A percentile compares a stretch with the other conserved stretches of the same genome.
Evolutionary conservation across 30 jellyfish, hydroid and myxozoan species (phyloP).

Genomic region (Aurelia aurita complex sp. Pacific): DNA sequence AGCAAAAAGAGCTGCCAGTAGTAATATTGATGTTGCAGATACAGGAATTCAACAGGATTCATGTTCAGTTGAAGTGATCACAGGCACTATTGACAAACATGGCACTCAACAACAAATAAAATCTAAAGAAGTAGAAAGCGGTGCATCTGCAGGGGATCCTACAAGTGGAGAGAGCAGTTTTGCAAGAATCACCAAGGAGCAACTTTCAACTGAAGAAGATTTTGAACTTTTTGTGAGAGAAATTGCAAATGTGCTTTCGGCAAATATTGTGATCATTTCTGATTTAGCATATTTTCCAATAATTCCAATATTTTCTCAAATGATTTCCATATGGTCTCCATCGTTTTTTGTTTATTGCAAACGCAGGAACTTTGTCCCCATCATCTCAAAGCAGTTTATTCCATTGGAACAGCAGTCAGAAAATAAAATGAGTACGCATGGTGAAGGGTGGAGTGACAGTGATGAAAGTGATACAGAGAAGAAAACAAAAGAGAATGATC

Average conservation of each 20-base stretch:
- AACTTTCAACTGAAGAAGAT: conserved; percentile 47
- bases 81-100: not conserved
- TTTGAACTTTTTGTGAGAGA: conserved; percentile 71
- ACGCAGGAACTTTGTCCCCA: conserved; percentile 66
- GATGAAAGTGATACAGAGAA: conserved; percentile 7
- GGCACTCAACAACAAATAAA: not conserved
- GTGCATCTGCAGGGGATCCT: not conserved
- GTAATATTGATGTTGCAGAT: not conserved
- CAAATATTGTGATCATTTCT: conserved; percentile 72
- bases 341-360: conserved; percentile 54
- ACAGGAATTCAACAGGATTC: not conserved
- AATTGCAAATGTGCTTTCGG: conserved; percentile 62
- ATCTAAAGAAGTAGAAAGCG: too few species aligned
- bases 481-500: not conserved
- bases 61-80: too few species aligned
- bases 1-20: not conserved
- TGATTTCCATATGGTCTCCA: conserved; percentile 66
- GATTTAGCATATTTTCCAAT: conserved; percentile 70
- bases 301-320: conserved; percentile 84
- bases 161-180: conserved; percentile 1
- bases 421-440: not conserved
- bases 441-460: conserved; percentile 2
- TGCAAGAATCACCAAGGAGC: conserved; percentile 1
- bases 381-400: conserved; percentile 46
- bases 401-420: not conserved